Conservation (phyloP, 2,797 vertebrate genomes). For the Myripristis jacobus region DNA sequence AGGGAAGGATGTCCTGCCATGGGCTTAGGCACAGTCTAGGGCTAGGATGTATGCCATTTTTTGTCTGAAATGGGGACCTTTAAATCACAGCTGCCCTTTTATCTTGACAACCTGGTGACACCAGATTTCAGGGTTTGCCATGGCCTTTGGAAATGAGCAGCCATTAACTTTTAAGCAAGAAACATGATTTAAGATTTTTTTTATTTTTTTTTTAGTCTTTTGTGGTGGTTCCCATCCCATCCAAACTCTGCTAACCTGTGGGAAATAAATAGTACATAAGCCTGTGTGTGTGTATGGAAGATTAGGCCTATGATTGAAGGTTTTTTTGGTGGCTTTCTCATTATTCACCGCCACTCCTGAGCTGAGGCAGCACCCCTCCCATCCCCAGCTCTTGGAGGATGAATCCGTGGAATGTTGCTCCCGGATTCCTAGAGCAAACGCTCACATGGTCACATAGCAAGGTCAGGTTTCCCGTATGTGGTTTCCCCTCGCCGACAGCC, state of each 20-base stretch:
- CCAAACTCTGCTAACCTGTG: conserved; percentile 8
- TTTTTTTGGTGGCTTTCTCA: conserved; percentile 43
- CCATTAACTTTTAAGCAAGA: conserved; percentile 2
- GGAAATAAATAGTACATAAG: conserved; percentile 49
- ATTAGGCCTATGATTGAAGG: conserved; percentile 22
- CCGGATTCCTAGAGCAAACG: conserved; percentile 70
- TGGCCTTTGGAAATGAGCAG: conserved; percentile 27
- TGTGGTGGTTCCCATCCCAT: conserved; percentile 4
- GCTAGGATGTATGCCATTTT: background rate
- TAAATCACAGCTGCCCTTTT: conserved; percentile 25
- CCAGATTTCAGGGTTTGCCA: conserved; percentile 19
- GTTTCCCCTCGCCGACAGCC: conserved; percentile 58
- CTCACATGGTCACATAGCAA: conserved; percentile 75
- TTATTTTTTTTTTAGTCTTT: conserved; percentile 24
- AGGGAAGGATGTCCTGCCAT: background rate
- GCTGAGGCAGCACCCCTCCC: conserved; percentile 34
- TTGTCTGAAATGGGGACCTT: conserved; percentile 17
- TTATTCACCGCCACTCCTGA: conserved; percentile 42
- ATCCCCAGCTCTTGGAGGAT: conserved; percentile 61
- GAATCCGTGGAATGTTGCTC: conserved; percentile 74
- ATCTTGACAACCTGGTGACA: conserved; percentile 21
- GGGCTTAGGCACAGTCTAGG: conserved; percentile 1
- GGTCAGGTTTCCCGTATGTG: conserved; percentile 77
- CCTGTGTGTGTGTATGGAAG: conserved; percentile 16
- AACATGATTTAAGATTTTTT: conserved; percentile 31